Evolutionary conservation across 2,113 vertebrate genomes (phyloP).

Genomic region (Saguinus midas): DNA sequence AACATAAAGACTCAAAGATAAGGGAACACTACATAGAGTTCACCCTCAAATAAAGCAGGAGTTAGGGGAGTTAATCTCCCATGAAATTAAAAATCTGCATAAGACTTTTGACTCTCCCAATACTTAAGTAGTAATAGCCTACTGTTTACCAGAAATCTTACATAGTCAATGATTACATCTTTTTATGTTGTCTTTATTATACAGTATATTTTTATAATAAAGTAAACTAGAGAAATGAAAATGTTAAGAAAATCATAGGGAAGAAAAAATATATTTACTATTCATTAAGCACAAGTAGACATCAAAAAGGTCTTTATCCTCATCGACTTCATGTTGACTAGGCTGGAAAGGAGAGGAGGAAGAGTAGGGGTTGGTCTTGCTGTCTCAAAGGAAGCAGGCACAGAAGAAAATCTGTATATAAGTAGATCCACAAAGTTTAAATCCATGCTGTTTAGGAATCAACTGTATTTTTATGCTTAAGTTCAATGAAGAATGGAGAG

Average conservation of each 20-base stretch:
- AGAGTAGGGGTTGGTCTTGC: neutral
- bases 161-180: neutral
- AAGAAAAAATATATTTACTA: neutral
- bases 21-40: neutral
- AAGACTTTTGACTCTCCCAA: neutral
- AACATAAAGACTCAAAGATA: neutral
- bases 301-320: neutral
- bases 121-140: neutral
- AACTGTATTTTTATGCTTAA: neutral
- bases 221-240: neutral
- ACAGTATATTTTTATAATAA: neutral
- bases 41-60: neutral
- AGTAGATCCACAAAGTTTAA: neutral
- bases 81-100: neutral
- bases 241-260: neutral
- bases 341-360: neutral
- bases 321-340: neutral
- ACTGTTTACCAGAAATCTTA: neutral
- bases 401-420: neutral
- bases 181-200: neutral
- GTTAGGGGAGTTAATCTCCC: neutral
- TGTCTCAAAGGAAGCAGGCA: neutral
- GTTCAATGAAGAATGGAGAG: neutral
- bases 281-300: neutral
- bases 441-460: neutral